Base-by-base conservation (phyloP, 2,888 invertebrate species). In the Spilarctia lutea region DNA sequence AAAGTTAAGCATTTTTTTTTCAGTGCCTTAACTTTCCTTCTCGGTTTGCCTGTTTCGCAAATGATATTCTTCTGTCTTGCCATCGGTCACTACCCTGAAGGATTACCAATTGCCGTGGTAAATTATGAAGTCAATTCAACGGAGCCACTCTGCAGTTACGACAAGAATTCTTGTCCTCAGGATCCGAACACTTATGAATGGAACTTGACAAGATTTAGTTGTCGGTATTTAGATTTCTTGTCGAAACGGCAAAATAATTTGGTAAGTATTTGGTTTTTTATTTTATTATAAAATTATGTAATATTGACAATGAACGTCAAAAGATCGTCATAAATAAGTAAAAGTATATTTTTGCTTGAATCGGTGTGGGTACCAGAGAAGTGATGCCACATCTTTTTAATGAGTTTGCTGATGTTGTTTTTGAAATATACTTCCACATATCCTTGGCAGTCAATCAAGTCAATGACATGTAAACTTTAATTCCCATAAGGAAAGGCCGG, bases 31-130 rank as follows among this genome's bases (percentile, higher is more conserved):
- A 91, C 97, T 68, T 99, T 99, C 92, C 97, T 99, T 83, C 97
- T 98, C 79, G 97, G 98, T 24, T 96, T 99, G 71, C 99, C 99
- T 0, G 97, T 98, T 4, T 96, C 97, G 2, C 98, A 99, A 95
- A 98, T 98, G 87, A 94, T 98, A 35, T 93, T 99, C 68, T 99
- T 99, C 95, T 99, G 99, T 89, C 93, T 98, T 71, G 98, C 99
- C 27, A 98, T 99, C 84, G 98, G 98, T n/a, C 98, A 98, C 89
- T 98, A 98, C 89, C 98, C 98, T 0, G 94, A 96, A 13, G 97
- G 97, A 24, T 94, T 99, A 1, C 97, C 96, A 66, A 91, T 99
- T 65, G 98, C 98, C 1, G 96, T 99, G 45, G 97, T 98, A 42
- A 99, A 99, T 94, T 94, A 98, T 83, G 99, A 99, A 92, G 91